Conservation (phyloP, 2,888 invertebrate genomes). For the Crepidodera aurea region DNA sequence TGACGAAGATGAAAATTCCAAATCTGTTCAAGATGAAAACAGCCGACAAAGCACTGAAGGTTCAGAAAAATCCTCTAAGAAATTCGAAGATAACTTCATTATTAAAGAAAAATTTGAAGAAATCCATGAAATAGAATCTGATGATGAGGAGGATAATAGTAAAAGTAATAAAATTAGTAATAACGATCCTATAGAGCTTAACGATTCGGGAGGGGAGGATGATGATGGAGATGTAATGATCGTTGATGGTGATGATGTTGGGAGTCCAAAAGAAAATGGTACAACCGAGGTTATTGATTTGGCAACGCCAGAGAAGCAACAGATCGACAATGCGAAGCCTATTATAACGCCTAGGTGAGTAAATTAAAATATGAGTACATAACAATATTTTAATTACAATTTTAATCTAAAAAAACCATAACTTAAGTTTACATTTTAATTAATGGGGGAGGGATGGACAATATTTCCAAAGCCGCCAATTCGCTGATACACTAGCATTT, state of each 20-base stretch:
- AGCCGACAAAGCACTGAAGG: constrained; percentile 16
- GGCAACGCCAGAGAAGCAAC: constrained; percentile 60
- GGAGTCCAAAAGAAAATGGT: constrained; percentile 51
- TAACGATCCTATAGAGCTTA: constrained; percentile 53
- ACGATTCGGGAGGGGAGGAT: constrained; percentile 53
- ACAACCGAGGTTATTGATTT: constrained; percentile 51
- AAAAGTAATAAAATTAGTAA: constrained; percentile 37
- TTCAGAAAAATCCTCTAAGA: constrained; percentile 19
- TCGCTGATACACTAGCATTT: too few species aligned
- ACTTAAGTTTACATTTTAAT: too few species aligned
- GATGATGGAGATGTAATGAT: constrained; percentile 55
- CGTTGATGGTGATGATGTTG: constrained; percentile 44
- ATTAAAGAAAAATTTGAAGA: constrained; percentile 39
- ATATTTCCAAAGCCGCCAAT: too few species aligned
- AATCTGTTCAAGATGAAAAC: constrained; percentile 32
- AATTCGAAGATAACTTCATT: constrained; percentile 10
- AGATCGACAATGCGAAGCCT: constrained; percentile 36
- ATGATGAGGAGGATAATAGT: constrained; percentile 42
- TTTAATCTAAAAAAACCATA: too few species aligned
- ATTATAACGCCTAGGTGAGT: constrained; percentile 46
- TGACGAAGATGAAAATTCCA: constrained; percentile 35
- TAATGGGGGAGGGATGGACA: too few species aligned
- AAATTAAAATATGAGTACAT: not conserved
- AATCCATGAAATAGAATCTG: constrained; percentile 50
- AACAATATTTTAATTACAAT: too few species aligned